These are phyloP conservation scores for Ctenochaetus hawaiiensis DNA, from an alignment of 2,797 vertebrate species.

Conservation along the genomic window DNA sequence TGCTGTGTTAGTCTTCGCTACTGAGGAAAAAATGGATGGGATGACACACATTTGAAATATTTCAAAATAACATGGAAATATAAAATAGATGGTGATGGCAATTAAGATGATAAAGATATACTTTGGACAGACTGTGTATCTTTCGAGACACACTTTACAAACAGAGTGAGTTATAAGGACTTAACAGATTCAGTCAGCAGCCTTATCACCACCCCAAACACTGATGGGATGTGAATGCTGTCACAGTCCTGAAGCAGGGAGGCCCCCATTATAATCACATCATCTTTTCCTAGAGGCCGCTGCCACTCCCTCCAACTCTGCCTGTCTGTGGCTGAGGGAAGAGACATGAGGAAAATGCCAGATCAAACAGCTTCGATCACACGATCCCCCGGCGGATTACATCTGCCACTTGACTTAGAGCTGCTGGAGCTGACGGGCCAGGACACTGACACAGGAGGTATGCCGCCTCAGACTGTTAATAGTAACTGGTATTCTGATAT, in stretches of 20 bases:
- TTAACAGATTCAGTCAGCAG: constrained; percentile 34
- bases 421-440: neutral
- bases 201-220: constrained; percentile 27
- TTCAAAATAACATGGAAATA: constrained; percentile 4
- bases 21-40: neutral
- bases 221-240: constrained; percentile 37
- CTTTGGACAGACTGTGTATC: no score
- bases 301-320: constrained; percentile 29
- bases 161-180: constrained; percentile 29
- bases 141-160: constrained; percentile 3
- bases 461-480: constrained; percentile 18
- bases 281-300: constrained; percentile 26
- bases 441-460: constrained; percentile 20
- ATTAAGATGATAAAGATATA: no score
- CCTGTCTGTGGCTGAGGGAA: neutral
- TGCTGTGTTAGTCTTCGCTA: neutral
- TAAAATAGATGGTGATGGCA: neutral
- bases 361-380: constrained; percentile 37
- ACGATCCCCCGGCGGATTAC: constrained; percentile 11
- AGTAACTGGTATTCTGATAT: constrained; percentile 9
- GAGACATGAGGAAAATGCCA: constrained; percentile 38
- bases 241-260: constrained; percentile 24
- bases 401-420: constrained; percentile 25
- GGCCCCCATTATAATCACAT: constrained; percentile 39
- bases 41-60: neutral